A percentile compares a stretch with the other conserved stretches of the same genome.
Evolutionary conservation across 1,140 invertebrate genomes (phyloP).

Genomic region (Drosophila trapezifrons): DNA sequence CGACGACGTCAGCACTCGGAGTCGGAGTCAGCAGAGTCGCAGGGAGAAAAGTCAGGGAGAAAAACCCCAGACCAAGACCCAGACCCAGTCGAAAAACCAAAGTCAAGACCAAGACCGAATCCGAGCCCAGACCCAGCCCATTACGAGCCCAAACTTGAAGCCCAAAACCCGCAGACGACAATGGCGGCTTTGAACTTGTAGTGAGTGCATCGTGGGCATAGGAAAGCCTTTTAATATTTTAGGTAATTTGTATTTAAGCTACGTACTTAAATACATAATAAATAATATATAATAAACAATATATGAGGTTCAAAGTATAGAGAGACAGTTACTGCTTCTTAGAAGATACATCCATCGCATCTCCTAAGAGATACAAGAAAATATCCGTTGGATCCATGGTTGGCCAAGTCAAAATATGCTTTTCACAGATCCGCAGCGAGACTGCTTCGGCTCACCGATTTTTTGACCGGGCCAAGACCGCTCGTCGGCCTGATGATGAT

Average conservation of each 20-base stretch:
- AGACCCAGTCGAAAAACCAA: conserved; percentile 23
- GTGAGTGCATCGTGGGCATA: neutral
- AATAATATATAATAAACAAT: neutral
- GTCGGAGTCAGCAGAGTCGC: conserved; percentile 24
- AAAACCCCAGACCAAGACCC: conserved; percentile 33
- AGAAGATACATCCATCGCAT: neutral
- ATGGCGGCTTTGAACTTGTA: conserved; percentile 36
- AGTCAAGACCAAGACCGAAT: conserved; percentile 29
- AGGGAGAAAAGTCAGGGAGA: conserved; percentile 17
- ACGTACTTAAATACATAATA: neutral
- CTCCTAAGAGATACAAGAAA: neutral
- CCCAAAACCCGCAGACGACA: conserved; percentile 20
- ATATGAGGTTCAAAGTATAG: too few species aligned
- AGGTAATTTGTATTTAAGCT: neutral
- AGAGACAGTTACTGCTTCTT: too few species aligned
- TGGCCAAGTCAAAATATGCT: conserved; percentile 46
- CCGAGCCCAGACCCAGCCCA: conserved; percentile 9
- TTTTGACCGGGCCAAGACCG: conserved; percentile 55
- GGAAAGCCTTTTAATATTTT: neutral
- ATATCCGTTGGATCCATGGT: neutral
- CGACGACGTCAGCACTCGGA: conserved; percentile 58
- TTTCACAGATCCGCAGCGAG: conserved; percentile 23
- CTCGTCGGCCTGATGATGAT: conserved; percentile 6
- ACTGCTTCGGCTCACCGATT: conserved; percentile 53
- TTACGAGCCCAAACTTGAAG: conserved; percentile 5